A percentile compares a stretch with the other conserved stretches of the same genome.
phyloP scores from a whole-genome alignment of 53 echinoderm and acorn worm genomes.

The Echinarachnius parma region DNA sequence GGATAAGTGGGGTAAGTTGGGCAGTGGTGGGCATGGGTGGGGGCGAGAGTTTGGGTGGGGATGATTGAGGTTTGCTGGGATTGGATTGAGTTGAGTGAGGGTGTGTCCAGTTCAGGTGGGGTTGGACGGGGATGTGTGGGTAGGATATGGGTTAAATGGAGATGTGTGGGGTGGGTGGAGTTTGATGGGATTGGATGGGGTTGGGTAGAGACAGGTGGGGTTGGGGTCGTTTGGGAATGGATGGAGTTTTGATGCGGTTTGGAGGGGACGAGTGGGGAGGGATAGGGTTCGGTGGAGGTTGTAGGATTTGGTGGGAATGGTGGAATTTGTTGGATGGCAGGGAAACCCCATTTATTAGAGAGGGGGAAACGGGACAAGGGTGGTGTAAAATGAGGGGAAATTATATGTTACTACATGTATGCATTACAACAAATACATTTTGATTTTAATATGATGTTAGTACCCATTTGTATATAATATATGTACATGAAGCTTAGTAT shows the following conservation, averaged over 20 bases:
- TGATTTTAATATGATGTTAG: too few relatives aligned
- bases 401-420: too few relatives aligned
- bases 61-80: background rate
- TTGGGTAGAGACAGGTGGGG: too few relatives aligned
- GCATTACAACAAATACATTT: too few relatives aligned
- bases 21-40: background rate
- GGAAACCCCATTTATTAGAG: too few relatives aligned
- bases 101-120: background rate
- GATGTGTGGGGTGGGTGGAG: background rate
- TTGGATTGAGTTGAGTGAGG: background rate
- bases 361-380: too few relatives aligned
- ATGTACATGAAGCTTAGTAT: too few relatives aligned
- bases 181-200: background rate
- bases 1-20: background rate
- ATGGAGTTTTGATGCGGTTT: background rate
- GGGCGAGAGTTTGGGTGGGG: background rate
- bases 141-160: background rate
- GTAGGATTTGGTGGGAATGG: too few relatives aligned
- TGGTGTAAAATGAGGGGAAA: too few relatives aligned
- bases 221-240: too few relatives aligned
- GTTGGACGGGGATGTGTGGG: background rate
- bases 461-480: too few relatives aligned
- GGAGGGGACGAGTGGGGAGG: background rate
- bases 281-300: background rate
- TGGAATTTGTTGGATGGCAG: too few relatives aligned